phyloP scores from a whole-genome alignment of 2,797 vertebrate genomes.

The Chanos chanos region DNA sequence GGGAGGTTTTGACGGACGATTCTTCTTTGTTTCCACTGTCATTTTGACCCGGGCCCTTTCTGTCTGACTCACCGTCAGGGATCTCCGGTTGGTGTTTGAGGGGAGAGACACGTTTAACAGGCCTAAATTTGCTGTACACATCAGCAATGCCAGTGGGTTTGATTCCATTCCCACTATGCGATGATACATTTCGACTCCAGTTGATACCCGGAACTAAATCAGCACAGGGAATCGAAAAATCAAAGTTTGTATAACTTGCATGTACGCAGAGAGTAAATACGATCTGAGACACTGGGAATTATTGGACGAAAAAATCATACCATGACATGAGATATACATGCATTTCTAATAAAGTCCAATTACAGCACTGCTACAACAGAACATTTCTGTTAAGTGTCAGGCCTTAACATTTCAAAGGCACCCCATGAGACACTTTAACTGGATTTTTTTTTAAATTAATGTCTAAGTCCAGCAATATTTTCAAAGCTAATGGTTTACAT shows the following conservation, averaged over 20 bases:
- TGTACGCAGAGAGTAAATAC: too few species aligned
- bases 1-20: constrained; percentile 57
- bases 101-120: constrained; percentile 93
- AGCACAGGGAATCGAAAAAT: neutral
- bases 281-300: too few species aligned
- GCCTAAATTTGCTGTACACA: constrained; percentile 91
- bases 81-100: constrained; percentile 94
- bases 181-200: constrained; percentile 84
- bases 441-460: too few species aligned
- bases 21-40: constrained; percentile 72
- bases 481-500: neutral
- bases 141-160: constrained; percentile 90
- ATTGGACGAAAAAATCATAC: too few species aligned
- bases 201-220: constrained; percentile 81
- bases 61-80: constrained; percentile 78
- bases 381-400: too few species aligned
- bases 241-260: neutral
- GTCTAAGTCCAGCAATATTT: too few species aligned
- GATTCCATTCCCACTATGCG: constrained; percentile 76
- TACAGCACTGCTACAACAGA: too few species aligned
- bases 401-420: too few species aligned
- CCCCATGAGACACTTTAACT: too few species aligned
- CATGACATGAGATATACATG: too few species aligned
- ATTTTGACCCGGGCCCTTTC: constrained; percentile 71
- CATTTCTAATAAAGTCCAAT: neutral